Conservation (phyloP, 2,797 vertebrate genomes). For the Aphelocoma californica region DNA sequence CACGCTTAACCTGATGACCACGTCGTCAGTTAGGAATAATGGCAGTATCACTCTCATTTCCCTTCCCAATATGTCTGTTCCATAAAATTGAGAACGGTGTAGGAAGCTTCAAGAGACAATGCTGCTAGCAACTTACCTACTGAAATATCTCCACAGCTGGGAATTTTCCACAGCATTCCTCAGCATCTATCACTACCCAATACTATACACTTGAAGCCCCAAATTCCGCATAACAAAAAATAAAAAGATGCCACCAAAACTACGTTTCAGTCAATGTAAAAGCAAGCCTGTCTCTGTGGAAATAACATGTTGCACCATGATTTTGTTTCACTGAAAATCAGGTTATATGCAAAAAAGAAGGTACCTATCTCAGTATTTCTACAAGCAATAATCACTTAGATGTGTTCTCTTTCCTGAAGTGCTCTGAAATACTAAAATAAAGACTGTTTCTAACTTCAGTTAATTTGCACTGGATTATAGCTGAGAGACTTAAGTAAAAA, state of each 20-base stretch:
- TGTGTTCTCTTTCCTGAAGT: background rate
- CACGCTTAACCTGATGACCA: background rate
- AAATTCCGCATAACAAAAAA: background rate
- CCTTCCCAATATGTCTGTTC: background rate
- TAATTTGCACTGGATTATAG: conserved; percentile 43
- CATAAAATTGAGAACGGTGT: background rate
- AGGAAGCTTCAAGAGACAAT: background rate
- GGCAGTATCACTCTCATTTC: background rate
- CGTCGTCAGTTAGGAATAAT: background rate
- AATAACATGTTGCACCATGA: background rate
- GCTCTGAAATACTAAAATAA: background rate
- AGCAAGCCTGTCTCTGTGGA: background rate
- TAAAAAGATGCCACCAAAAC: background rate
- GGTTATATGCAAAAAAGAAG: background rate
- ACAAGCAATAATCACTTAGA: background rate
- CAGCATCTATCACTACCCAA: background rate
- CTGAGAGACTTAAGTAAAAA: background rate
- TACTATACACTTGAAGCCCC: background rate
- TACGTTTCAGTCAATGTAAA: background rate
- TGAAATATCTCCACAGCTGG: background rate
- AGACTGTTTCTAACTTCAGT: conserved; percentile 7
- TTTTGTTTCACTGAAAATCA: background rate
- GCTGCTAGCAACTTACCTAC: background rate
- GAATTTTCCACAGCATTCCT: background rate
- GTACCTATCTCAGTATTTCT: background rate